Conservation (phyloP, 1,140 invertebrate genomes). For the Drosophila nebulosa region DNA sequence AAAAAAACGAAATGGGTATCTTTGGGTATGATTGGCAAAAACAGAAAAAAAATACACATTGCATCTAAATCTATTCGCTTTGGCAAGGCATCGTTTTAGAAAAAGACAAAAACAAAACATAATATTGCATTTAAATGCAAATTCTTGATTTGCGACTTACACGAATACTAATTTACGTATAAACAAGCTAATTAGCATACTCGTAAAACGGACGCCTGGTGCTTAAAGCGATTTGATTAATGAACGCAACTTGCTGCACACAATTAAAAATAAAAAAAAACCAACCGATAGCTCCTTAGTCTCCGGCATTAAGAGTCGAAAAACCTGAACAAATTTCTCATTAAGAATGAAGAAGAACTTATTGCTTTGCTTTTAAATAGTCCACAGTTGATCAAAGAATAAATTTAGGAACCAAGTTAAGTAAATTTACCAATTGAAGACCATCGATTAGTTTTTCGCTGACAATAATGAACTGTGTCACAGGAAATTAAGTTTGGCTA, state of each 20-base stretch:
- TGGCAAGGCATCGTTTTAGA: too few species aligned
- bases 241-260: background rate
- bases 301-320: too few species aligned
- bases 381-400: too few species aligned
- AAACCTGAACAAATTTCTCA: too few species aligned
- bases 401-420: too few species aligned
- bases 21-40: background rate
- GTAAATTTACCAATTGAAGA: too few species aligned
- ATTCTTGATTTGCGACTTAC: background rate
- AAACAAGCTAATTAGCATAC: background rate
- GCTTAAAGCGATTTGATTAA: background rate
- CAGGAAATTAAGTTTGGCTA: too few species aligned
- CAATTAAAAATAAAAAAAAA: background rate
- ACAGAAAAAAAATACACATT: background rate
- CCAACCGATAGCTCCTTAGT: background rate
- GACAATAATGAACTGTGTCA: too few species aligned
- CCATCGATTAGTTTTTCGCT: too few species aligned
- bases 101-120: background rate
- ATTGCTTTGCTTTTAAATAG: too few species aligned
- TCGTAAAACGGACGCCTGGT: background rate
- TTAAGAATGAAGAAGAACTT: too few species aligned
- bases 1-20: background rate
- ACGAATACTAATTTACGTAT: background rate
- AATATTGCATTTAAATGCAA: background rate
- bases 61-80: too few species aligned